Evolutionary conservation across 2,797 vertebrate species (phyloP), one percentile per base, ranked within the genome.

Genomic region (Malurus leucopterus): DNA sequence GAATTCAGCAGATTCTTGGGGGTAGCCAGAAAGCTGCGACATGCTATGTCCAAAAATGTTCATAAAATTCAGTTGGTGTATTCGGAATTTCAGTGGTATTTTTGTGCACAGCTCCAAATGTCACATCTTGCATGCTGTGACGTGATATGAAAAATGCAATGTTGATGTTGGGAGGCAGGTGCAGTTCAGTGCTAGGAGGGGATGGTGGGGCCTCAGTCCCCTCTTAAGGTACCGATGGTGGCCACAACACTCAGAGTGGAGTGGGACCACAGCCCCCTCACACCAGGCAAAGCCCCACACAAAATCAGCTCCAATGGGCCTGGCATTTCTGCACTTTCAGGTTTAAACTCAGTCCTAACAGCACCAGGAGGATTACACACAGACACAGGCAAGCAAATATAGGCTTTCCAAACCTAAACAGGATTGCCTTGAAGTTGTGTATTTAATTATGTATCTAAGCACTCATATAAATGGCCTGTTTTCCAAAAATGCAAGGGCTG

Each of bases 101-200:
- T 15, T 23, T 85, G 65, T 55, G 29, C 73, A 58, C 32, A 36
- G 76, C 47, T 69, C 62, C 76, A 58, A 65, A 46, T 2, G 20
- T 46, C 0, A 0, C 8, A 30, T 41, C 36, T 47, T 47, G 71
- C 58, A 22, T 20, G 3, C 9, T 15, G 24, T 36, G 57, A 29
- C 7, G 3, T 4, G 14, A 30, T 17, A 29, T 0, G 2, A 63
- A 41, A 46, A 43, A 8, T 0, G 1, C 8, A 20, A 8, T 43
- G 51, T 32, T 50, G 46, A 34, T 55, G 51, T 46, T 77, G 34
- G 75, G 46, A 83, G 69, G 18, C 68, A 43, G 41, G 13, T 7
- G 22, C 49, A 44, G 44, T 3, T 38, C 2, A 9, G 41, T 6
- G 20, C 36, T 22, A 5, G 36, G 3, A 46, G 57, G 38, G 18